Conservation (phyloP, 1,140 invertebrate species). For the Calliphora vicina region DNA sequence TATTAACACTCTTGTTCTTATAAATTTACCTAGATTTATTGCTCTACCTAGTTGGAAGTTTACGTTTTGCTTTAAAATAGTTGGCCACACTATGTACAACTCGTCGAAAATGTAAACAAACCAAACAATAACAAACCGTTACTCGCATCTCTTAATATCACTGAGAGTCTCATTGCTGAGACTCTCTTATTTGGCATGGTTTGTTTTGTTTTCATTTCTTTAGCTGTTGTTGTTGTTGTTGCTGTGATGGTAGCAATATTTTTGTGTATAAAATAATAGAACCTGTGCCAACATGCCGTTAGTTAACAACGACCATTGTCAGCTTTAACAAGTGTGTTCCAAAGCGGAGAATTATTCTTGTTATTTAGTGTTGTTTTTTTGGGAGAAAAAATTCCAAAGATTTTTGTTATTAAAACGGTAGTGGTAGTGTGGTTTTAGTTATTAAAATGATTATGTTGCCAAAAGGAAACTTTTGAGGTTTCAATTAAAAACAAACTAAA, state of each 20-base stretch:
- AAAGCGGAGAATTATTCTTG: too few species aligned
- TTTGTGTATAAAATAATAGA: neutral
- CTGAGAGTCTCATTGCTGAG: neutral
- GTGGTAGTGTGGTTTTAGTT: too few species aligned
- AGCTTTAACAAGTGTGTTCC: neutral
- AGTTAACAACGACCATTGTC: neutral
- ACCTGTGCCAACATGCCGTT: neutral
- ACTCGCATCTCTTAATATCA: neutral
- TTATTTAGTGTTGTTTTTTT: neutral
- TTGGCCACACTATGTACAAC: neutral
- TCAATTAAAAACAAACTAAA: too few species aligned
- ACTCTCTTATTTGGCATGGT: neutral
- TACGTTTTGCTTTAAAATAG: too few species aligned
- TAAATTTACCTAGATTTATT: too few species aligned
- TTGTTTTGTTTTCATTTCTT: neutral
- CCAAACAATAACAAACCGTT: neutral
- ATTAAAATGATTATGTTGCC: too few species aligned
- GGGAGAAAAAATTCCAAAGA: neutral
- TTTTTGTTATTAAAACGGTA: too few species aligned
- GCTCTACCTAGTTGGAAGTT: too few species aligned
- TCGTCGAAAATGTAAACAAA: neutral
- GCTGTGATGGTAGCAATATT: neutral
- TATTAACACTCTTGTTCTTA: too few species aligned
- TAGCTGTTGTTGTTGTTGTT: neutral
- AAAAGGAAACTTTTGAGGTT: too few species aligned